phyloP scores from a whole-genome alignment of 2,888 invertebrate genomes.

The Acanthosepion pharaonis region DNA sequence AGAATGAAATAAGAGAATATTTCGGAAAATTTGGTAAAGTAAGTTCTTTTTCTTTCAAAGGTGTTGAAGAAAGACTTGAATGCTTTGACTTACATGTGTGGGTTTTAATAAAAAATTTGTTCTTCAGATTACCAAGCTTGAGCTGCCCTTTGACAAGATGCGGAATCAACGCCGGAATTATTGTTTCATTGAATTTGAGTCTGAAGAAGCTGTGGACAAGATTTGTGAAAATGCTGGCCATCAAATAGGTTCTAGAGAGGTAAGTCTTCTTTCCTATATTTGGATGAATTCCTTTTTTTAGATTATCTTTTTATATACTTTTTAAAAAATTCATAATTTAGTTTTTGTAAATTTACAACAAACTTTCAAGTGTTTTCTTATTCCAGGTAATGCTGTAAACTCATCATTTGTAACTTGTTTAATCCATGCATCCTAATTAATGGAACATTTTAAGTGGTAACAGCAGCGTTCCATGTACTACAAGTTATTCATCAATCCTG shows the following conservation, averaged over 20 bases:
- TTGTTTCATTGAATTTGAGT: conserved; percentile 97
- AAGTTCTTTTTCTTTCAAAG: conserved; percentile 74
- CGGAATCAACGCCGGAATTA: conserved; percentile 97
- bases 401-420: conserved; percentile 48
- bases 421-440: conserved; percentile 46
- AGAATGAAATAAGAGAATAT: conserved; percentile 94
- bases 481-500: conserved; percentile 42
- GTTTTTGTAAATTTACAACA: conserved; percentile 1
- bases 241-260: conserved; percentile 86
- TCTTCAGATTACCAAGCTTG: conserved; percentile 90
- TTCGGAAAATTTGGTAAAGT: conserved; percentile 94
- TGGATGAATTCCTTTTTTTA: not conserved
- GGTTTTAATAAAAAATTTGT: not conserved
- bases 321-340: not conserved
- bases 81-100: not conserved
- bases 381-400: conserved; percentile 47
- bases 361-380: conserved; percentile 42
- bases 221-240: conserved; percentile 60
- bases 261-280: conserved; percentile 77
- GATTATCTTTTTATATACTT: not conserved
- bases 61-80: not conserved
- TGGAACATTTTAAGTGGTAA: conserved; percentile 46
- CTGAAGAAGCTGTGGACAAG: conserved; percentile 93
- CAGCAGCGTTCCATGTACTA: conserved; percentile 44
- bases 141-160: conserved; percentile 97